Evolutionary conservation across 64 coral and sea anemone genomes (phyloP).

Genomic region (Dendrophyllia cribrosa): DNA sequence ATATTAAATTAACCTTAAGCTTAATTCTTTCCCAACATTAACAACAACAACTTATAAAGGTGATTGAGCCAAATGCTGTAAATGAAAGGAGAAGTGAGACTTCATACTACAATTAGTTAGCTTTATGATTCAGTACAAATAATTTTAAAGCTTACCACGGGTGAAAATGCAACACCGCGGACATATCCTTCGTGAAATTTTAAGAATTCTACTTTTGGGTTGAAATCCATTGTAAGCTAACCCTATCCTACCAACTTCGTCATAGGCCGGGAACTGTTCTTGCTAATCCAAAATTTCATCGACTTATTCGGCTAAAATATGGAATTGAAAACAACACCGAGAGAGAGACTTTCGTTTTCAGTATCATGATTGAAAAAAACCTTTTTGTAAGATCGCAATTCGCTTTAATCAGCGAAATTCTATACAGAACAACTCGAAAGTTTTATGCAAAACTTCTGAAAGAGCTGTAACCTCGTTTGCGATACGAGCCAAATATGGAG

Average conservation of each 20-base stretch:
- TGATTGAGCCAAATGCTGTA: not conserved
- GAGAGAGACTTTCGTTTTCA: too few relatives aligned
- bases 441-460: not conserved
- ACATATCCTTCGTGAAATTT: conserved; percentile 94
- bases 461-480: conserved; percentile 13
- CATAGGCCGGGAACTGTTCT: too few relatives aligned
- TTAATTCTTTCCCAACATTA: not conserved
- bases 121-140: too few relatives aligned
- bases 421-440: not conserved
- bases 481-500: conserved; percentile 4
- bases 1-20: not conserved
- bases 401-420: not conserved
- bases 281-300: not conserved
- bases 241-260: not conserved
- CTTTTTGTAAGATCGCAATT: not conserved
- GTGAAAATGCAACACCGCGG: conserved; percentile 92
- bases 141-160: conserved; percentile 69
- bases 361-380: not conserved
- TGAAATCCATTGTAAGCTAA: conserved; percentile 68
- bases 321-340: not conserved
- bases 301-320: not conserved
- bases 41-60: not conserved
- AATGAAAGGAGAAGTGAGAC: not conserved
- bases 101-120: too few relatives aligned
- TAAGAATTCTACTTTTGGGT: conserved; percentile 82